Conservation (phyloP, 2,888 invertebrate species). For the Dicroscelio sp. region DNA sequence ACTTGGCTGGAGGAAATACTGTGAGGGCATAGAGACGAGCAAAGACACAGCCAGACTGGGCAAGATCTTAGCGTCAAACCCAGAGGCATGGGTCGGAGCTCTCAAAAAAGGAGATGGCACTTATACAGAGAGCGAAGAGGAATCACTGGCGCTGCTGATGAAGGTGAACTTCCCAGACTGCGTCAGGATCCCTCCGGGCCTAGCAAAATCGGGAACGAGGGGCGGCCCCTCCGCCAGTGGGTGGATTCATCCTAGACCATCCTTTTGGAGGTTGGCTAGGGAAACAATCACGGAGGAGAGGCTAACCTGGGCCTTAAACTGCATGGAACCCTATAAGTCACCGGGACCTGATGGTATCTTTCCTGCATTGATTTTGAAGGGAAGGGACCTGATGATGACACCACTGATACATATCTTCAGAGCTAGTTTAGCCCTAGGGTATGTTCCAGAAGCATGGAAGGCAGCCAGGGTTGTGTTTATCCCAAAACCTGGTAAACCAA, state of each 20-base stretch:
- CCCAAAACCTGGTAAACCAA: not conserved
- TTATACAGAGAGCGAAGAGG: constrained; percentile 23
- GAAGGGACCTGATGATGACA: too few relatives aligned
- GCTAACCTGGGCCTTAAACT: too few relatives aligned
- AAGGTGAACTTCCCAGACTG: constrained; percentile 3
- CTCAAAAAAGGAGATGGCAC: not conserved
- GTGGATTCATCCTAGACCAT: too few relatives aligned
- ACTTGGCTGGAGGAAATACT: constrained; percentile 2
- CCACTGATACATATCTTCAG: too few relatives aligned
- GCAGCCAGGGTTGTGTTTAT: not conserved
- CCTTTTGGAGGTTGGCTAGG: too few relatives aligned
- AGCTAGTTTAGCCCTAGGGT: not conserved
- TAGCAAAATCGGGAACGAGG: too few relatives aligned
- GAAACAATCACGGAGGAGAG: too few relatives aligned
- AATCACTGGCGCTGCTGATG: not conserved
- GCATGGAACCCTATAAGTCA: too few relatives aligned
- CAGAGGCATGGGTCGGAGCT: constrained; percentile 16
- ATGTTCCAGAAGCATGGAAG: not conserved
- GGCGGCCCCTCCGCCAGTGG: too few relatives aligned
- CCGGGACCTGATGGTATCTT: not conserved
- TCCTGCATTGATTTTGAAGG: not conserved
- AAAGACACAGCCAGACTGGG: constrained; percentile 14
- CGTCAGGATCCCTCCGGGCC: too few relatives aligned
- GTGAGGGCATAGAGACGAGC: not conserved
- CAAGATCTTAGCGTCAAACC: constrained; percentile 18